phyloP scores from a whole-genome alignment of 2,113 vertebrate species.

The Rhizomys pruinosus region DNA sequence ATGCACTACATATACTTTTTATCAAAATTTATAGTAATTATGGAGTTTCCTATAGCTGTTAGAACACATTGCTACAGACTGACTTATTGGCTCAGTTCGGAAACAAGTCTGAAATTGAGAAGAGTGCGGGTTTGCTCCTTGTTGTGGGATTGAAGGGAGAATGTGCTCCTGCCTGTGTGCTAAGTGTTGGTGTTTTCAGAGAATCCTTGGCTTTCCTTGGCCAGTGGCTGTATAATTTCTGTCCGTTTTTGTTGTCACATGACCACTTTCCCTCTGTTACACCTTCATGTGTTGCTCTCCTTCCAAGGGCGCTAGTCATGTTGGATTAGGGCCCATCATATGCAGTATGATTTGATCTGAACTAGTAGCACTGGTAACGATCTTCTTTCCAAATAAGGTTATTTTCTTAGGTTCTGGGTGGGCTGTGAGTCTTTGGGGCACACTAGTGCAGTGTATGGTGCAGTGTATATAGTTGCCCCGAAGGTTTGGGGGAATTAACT shows the following conservation, averaged over 20 bases:
- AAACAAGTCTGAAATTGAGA: neutral
- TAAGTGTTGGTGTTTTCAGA: neutral
- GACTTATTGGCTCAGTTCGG: neutral
- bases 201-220: neutral
- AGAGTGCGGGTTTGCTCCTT: neutral
- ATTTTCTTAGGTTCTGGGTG: neutral
- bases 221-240: neutral
- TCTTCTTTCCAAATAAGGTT: neutral
- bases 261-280: neutral
- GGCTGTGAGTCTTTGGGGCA: neutral
- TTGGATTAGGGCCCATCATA: neutral
- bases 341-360: neutral
- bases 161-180: neutral
- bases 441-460: neutral
- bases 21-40: neutral
- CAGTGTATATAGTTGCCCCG: neutral
- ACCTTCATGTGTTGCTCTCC: neutral
- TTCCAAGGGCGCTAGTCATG: neutral
- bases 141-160: neutral
- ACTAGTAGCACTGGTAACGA: neutral
- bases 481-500: neutral
- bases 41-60: neutral
- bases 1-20: neutral
- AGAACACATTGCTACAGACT: slow-evolving; percentile 4
- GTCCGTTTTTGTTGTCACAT: neutral